Evolutionary conservation across 2,797 vertebrate genomes (phyloP).

Genomic region (Novumbra hubbsi): DNA sequence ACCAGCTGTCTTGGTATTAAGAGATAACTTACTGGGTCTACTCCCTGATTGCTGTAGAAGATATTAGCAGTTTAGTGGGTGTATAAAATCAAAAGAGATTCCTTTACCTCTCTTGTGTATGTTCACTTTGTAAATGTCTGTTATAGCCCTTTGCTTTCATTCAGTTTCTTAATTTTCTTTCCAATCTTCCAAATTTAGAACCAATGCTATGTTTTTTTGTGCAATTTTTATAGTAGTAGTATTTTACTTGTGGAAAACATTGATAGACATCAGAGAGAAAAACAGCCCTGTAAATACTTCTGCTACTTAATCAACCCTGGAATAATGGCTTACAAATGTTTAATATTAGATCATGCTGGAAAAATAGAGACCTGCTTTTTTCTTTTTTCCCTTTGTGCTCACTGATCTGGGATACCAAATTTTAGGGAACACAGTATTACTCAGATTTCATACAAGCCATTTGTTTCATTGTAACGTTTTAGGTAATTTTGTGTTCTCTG

Average conservation of each 20-base stretch:
- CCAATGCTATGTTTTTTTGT: constrained; percentile 10
- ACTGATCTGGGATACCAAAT: constrained; percentile 27
- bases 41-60: no score
- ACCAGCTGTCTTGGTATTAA: no score
- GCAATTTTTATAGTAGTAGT: constrained; percentile 57
- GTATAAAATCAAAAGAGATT: no score
- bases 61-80: no score
- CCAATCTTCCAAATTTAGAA: no score
- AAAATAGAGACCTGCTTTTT: constrained; percentile 26
- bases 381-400: constrained; percentile 14
- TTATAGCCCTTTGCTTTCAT: no score
- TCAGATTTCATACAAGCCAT: constrained; percentile 32
- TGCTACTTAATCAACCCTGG: constrained; percentile 41
- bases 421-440: constrained; percentile 47
- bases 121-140: no score
- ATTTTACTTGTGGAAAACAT: constrained; percentile 66
- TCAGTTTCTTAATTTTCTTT: no score
- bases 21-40: no score
- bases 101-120: no score
- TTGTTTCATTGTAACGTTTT: constrained; percentile 40
- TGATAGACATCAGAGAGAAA: constrained; percentile 65
- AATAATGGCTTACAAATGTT: constrained; percentile 53
- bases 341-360: constrained; percentile 55
- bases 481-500: not conserved
- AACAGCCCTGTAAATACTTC: constrained; percentile 67